Conservation (phyloP, 2,113 vertebrate species). For the Neotragus pygmaeus region DNA sequence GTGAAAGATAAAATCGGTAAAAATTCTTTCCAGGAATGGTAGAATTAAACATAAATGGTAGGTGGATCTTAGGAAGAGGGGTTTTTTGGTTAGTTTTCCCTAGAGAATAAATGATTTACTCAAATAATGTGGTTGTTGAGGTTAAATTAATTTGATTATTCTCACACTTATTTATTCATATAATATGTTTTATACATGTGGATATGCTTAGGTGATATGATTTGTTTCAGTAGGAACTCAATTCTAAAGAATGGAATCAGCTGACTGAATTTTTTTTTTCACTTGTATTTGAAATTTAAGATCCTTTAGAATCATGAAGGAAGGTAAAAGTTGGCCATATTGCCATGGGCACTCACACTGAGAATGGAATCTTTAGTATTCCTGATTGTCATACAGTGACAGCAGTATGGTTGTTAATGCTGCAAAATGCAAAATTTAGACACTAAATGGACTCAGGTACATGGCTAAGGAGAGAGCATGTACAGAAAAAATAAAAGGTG, state of each 20-base stretch:
- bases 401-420: background rate
- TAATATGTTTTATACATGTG: background rate
- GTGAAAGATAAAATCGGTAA: constrained; percentile 30
- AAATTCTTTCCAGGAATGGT: background rate
- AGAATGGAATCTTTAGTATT: background rate
- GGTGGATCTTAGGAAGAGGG: background rate
- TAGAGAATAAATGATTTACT: constrained; percentile 38
- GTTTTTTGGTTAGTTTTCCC: background rate
- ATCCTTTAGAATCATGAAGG: background rate
- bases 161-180: background rate
- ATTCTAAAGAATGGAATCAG: constrained; percentile 18
- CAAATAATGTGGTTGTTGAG: background rate
- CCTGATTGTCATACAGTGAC: background rate
- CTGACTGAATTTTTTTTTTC: background rate
- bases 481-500: background rate
- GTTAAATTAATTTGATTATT: constrained; percentile 41
- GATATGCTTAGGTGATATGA: background rate
- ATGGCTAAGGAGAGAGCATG: background rate
- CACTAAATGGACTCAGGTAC: background rate
- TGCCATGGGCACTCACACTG: background rate
- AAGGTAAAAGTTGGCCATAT: background rate
- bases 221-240: constrained; percentile 14
- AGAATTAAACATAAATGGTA: background rate
- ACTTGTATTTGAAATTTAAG: constrained; percentile 3
- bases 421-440: background rate